Base-by-base conservation (phyloP, 1,140 invertebrate species). In the Drosophila baimaii region DNA sequence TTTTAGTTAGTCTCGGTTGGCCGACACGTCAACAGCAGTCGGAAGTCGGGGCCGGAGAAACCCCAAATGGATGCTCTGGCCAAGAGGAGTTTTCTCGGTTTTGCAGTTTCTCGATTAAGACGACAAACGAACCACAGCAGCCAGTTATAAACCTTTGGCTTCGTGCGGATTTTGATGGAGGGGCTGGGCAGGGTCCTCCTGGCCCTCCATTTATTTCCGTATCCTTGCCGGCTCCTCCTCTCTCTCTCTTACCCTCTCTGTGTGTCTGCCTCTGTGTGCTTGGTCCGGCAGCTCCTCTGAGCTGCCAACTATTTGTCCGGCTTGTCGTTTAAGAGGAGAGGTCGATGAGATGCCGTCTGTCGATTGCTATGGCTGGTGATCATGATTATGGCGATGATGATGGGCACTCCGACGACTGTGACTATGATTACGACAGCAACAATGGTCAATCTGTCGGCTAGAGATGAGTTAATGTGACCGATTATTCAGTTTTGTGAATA, bases 101-200 rank as follows among this genome's bases (percentile, higher is more conserved):
- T 66, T n/a, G n/a, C 33, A 46, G 41, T 71, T 55, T 39, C 77
- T 85, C 77, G 81, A 85, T 85, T 77, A 84, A 85, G 81, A 84
- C 73, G 81, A 85, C 81, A 84, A 84, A 81, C 81, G 73, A 73
- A 85, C 81, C 81, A 62, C 81, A 85, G 51, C 68, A 74, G 56
- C 58, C 71, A 79, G 80, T 66, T 79, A 57, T 46, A 83, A 83
- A 61, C 76, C 80, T 70, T 83, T 77, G 54, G 47, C 58, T 47
- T 69, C 23, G 31, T 62, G 19, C 33, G 63, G 46, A 57, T 75
- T 73, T 43, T 72, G 39, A 79, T 68, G 55, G 68, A 74, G 49
- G 71, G 65, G 39, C 47, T 44, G 43, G 13, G 35, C 13, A 23
- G 17, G 4, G 1, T n/a, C 17, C 46, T n/a, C 17, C 46, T 39